Evolutionary conservation across 1,140 invertebrate species (phyloP).

Genomic region (Drosophila neocordata): DNA sequence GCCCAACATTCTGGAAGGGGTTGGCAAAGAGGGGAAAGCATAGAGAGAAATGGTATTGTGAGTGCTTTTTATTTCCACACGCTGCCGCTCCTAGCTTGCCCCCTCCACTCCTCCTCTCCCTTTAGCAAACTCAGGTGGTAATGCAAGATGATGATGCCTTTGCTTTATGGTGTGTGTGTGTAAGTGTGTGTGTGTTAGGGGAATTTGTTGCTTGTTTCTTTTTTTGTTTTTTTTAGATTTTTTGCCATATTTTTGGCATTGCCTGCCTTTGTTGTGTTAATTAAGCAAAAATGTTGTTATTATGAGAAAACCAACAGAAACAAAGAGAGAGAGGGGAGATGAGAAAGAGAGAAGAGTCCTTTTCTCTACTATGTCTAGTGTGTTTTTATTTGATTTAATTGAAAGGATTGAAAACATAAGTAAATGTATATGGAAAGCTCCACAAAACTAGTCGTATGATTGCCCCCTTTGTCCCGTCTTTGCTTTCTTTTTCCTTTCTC

Average conservation of each 20-base stretch:
- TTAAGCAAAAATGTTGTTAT: slow-evolving; percentile 71
- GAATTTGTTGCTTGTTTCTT: slow-evolving; percentile 34
- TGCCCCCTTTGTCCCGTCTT: background rate
- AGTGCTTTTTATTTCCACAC: slow-evolving; percentile 28
- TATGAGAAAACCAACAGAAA: slow-evolving; percentile 20
- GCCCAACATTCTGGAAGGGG: slow-evolving; percentile 19
- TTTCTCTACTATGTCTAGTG: background rate
- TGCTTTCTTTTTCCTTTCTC: too few species aligned
- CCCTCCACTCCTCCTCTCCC: slow-evolving; percentile 10
- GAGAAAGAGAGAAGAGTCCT: slow-evolving; percentile 9
- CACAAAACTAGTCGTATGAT: background rate
- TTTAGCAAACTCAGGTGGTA: slow-evolving; percentile 26
- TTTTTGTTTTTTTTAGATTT: too few species aligned
- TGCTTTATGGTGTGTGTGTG: slow-evolving; percentile 6
- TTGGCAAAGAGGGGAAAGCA: slow-evolving; percentile 3
- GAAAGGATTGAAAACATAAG: background rate
- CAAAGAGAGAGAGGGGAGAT: background rate
- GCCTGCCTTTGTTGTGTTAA: slow-evolving; percentile 73
- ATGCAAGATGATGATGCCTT: slow-evolving; percentile 43
- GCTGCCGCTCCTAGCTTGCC: slow-evolving; percentile 26
- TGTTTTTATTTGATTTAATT: background rate
- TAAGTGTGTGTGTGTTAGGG: slow-evolving; percentile 22
- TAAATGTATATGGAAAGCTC: background rate
- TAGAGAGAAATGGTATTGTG: slow-evolving; percentile 22
- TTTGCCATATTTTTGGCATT: slow-evolving; percentile 51